phyloP scores from a whole-genome alignment of 2,113 vertebrate genomes.

The Aldabrachelys gigantea region DNA sequence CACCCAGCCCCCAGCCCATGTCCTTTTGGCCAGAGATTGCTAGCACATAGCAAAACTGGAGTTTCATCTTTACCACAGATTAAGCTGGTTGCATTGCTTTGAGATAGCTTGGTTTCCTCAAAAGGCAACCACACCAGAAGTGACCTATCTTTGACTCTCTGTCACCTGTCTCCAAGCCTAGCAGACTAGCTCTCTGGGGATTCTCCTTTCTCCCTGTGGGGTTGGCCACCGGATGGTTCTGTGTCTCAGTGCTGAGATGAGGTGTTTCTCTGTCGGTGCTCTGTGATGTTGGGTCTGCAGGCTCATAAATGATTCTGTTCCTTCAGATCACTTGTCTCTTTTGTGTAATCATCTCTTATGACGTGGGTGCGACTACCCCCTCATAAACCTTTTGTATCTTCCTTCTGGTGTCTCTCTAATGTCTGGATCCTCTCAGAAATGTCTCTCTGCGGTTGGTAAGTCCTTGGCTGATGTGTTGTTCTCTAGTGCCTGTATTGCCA shows the following conservation, averaged over 20 bases:
- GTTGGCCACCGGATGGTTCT: not conserved
- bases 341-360: not conserved
- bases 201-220: not conserved
- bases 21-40: too few relatives aligned
- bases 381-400: not conserved
- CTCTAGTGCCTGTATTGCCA: not conserved
- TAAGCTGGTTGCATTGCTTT: not conserved
- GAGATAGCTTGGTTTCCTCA: not conserved
- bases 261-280: not conserved
- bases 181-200: not conserved
- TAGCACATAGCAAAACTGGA: too few relatives aligned
- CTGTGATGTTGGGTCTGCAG: too few relatives aligned
- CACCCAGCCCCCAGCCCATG: too few relatives aligned
- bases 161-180: not conserved
- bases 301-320: not conserved
- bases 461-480: not conserved
- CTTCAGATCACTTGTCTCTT: not conserved
- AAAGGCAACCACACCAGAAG: not conserved
- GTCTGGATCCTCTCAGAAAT: not conserved
- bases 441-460: not conserved
- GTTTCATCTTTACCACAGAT: too few relatives aligned
- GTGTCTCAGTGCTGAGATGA: not conserved
- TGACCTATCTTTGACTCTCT: not conserved
- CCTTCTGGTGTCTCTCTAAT: not conserved
- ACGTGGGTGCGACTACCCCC: not conserved